Conservation (phyloP, 2,888 invertebrate species). For the Drosophila diplacantha region DNA sequence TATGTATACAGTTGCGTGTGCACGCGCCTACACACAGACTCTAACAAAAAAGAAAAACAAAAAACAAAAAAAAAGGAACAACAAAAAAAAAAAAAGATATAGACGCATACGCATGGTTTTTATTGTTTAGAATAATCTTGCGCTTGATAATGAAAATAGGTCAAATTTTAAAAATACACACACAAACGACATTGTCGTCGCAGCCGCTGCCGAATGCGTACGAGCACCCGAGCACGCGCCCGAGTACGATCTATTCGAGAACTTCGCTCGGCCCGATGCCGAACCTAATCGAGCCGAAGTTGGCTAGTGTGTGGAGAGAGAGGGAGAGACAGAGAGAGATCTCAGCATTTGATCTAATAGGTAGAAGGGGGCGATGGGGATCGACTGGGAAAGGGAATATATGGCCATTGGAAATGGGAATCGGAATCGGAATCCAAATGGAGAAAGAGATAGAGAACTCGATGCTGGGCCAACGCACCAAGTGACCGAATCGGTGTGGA, state of each 20-base stretch:
- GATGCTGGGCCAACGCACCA: constrained; percentile 57
- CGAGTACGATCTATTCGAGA: constrained; percentile 1
- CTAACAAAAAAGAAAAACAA: background rate
- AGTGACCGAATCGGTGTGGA: constrained; percentile 17
- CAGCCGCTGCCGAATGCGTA: constrained; percentile 18
- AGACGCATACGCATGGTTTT: constrained; percentile 52
- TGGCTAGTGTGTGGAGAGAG: constrained; percentile 10
- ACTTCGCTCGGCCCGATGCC: background rate
- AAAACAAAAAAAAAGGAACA: background rate
- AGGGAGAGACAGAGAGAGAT: constrained; percentile 22
- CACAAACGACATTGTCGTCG: constrained; percentile 67
- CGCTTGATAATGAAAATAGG: constrained; percentile 78
- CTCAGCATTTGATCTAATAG: constrained; percentile 54
- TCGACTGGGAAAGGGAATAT: constrained; percentile 4
- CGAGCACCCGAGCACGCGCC: constrained; percentile 1
- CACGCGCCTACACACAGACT: constrained; percentile 25
- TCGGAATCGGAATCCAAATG: constrained; percentile 10
- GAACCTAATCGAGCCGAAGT: constrained; percentile 3
- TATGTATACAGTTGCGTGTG: constrained; percentile 21
- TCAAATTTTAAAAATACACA: constrained; percentile 76
- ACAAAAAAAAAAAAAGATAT: constrained; percentile 27
- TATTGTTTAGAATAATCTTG: constrained; percentile 78
- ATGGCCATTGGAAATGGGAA: background rate
- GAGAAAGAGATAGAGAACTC: constrained; percentile 7
- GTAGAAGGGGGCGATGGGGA: constrained; percentile 4